Conservation (phyloP, 2,797 vertebrate species). For the Bradypodion ventrale region DNA sequence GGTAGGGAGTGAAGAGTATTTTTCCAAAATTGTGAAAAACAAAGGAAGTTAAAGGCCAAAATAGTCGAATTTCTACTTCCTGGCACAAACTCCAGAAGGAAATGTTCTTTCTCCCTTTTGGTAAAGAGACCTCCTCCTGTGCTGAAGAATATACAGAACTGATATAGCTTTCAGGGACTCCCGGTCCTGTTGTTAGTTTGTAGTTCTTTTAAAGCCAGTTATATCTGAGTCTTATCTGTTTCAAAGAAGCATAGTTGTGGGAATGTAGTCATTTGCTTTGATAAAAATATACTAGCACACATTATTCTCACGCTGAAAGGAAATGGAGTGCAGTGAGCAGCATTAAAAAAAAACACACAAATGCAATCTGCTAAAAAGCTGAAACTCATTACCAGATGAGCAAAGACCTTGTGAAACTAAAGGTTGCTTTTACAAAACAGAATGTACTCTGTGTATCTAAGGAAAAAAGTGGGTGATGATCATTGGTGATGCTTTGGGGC, state of each 20-base stretch:
- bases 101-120: conserved; percentile 41
- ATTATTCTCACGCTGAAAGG: conserved; percentile 14
- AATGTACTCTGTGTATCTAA: not conserved
- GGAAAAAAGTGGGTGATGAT: not conserved
- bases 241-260: conserved; percentile 27
- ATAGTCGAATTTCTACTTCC: conserved; percentile 38
- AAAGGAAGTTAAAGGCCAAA: conserved; percentile 36
- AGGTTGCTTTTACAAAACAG: conserved; percentile 14
- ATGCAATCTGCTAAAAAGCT: not conserved
- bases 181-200: not conserved
- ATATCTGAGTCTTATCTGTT: conserved; percentile 16
- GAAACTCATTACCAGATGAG: not conserved
- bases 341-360: conserved; percentile 11
- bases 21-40: not conserved
- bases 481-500: not conserved
- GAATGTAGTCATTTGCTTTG: conserved; percentile 12
- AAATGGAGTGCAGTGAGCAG: conserved; percentile 6
- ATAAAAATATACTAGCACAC: conserved; percentile 4
- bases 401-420: conserved; percentile 17
- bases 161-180: conserved; percentile 8
- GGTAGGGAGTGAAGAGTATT: too few relatives aligned
- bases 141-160: conserved; percentile 21
- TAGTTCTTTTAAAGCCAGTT: conserved; percentile 26
- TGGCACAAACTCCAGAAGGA: conserved; percentile 48
- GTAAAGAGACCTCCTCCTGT: conserved; percentile 1